phyloP scores from a whole-genome alignment of 2,113 vertebrate genomes.

The Prinia subflava region DNA sequence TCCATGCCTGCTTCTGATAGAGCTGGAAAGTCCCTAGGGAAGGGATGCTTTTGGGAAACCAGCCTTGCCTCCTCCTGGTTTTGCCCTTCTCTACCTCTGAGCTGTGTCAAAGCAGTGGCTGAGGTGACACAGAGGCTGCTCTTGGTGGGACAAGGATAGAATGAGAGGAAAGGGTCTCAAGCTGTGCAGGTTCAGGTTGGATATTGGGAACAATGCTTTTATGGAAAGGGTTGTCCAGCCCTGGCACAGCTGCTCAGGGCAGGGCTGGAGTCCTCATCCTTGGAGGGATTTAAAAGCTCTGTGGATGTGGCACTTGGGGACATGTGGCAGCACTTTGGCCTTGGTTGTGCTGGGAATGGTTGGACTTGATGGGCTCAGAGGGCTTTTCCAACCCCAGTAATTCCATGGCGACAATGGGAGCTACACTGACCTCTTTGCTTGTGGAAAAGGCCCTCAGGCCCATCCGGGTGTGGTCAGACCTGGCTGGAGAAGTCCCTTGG shows the following conservation, averaged over 20 bases:
- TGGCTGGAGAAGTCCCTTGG: neutral
- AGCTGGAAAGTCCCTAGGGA: neutral
- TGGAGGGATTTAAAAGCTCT: neutral
- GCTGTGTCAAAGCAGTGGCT: neutral
- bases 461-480: neutral
- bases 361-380: neutral
- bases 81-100: neutral
- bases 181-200: neutral
- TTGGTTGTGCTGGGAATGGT: neutral
- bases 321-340: neutral
- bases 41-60: neutral
- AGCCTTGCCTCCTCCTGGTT: neutral
- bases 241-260: neutral
- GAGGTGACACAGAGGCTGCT: neutral
- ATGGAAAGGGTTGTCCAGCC: neutral
- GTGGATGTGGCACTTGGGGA: neutral
- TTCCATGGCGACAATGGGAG: rapidly evolving
- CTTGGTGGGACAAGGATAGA: neutral
- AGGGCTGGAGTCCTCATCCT: neutral
- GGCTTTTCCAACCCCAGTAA: neutral
- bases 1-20: neutral
- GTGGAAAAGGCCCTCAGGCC: neutral
- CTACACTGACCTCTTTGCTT: neutral
- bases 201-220: neutral
- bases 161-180: neutral